A percentile compares a stretch with the other conserved stretches of the same genome.
These are phyloP conservation scores for Lissonota sp. DNA, from an alignment of 2,888 invertebrate species.

Conservation along the genomic window DNA sequence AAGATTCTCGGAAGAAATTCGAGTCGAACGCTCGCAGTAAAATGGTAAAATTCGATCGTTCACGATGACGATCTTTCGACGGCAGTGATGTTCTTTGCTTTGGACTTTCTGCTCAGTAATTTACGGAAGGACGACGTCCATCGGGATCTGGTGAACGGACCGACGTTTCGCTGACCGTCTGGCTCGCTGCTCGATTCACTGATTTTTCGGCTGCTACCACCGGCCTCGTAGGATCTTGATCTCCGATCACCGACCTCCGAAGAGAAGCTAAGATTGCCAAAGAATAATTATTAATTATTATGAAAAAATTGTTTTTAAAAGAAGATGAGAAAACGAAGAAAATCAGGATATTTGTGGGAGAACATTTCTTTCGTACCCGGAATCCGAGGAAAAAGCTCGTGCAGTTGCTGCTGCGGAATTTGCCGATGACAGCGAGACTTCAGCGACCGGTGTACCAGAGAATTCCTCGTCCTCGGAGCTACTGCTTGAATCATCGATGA, in stretches of 20 bases:
- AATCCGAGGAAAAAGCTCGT: slow-evolving; percentile 82
- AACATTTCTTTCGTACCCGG: slow-evolving; percentile 73
- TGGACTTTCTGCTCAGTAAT: slow-evolving; percentile 81
- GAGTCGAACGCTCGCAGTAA: background rate
- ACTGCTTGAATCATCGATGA: slow-evolving; percentile 80
- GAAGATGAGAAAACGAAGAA: background rate
- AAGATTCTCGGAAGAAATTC: background rate
- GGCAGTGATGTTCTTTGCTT: slow-evolving; percentile 72
- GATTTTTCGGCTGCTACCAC: slow-evolving; percentile 75
- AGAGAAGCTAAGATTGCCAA: slow-evolving; percentile 76
- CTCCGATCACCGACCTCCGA: slow-evolving; percentile 82
- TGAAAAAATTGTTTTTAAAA: slow-evolving; percentile 2
- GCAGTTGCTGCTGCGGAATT: slow-evolving; percentile 78
- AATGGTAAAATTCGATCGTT: slow-evolving; percentile 43
- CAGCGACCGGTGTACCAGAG: slow-evolving; percentile 85
- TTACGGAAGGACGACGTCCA: slow-evolving; percentile 88
- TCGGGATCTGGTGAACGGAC: slow-evolving; percentile 85
- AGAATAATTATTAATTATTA: background rate
- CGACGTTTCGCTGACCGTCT: slow-evolving; percentile 69
- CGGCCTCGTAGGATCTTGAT: slow-evolving; percentile 80
- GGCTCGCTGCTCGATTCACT: slow-evolving; percentile 77
- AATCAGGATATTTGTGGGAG: slow-evolving; percentile 1
- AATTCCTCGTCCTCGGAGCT: slow-evolving; percentile 82
- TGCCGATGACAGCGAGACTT: slow-evolving; percentile 80
- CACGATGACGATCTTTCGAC: slow-evolving; percentile 60